These are phyloP conservation scores for Leguminivora glycinivorella DNA, from an alignment of 1,140 invertebrate species.

Conservation along the genomic window DNA sequence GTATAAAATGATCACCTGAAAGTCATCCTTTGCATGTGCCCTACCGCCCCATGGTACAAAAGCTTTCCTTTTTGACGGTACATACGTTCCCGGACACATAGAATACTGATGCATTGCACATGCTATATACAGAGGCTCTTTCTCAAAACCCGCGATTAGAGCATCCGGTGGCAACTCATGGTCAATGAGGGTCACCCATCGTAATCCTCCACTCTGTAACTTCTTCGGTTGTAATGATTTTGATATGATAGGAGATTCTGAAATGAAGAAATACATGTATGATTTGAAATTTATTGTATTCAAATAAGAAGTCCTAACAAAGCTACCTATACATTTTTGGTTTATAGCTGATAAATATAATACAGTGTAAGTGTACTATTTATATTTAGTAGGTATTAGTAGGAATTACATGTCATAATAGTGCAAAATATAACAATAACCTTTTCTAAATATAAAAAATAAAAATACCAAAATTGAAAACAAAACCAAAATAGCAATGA, in stretches of 20 bases:
- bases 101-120: conserved; percentile 80
- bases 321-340: no score
- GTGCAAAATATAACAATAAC: not conserved
- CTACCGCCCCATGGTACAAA: conserved; percentile 86
- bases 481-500: no score
- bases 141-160: conserved; percentile 83
- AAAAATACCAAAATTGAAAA: not conserved
- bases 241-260: conserved; percentile 33
- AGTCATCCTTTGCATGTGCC: conserved; percentile 84
- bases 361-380: no score
- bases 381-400: no score
- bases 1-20: conserved; percentile 78
- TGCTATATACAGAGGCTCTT: conserved; percentile 82
- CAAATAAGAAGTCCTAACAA: no score
- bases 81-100: conserved; percentile 85
- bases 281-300: no score
- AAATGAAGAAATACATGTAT: conserved; percentile 26
- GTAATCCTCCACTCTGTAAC: conserved; percentile 35
- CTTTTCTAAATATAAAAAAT: not conserved
- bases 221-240: conserved; percentile 18
- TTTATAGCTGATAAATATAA: no score
- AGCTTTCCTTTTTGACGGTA: conserved; percentile 81
- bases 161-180: conserved; percentile 82
- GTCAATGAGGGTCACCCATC: conserved; percentile 38
- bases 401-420: not conserved